These are phyloP conservation scores for Pampusana beccarii DNA, from an alignment of 2,113 vertebrate genomes.

Conservation along the genomic window DNA sequence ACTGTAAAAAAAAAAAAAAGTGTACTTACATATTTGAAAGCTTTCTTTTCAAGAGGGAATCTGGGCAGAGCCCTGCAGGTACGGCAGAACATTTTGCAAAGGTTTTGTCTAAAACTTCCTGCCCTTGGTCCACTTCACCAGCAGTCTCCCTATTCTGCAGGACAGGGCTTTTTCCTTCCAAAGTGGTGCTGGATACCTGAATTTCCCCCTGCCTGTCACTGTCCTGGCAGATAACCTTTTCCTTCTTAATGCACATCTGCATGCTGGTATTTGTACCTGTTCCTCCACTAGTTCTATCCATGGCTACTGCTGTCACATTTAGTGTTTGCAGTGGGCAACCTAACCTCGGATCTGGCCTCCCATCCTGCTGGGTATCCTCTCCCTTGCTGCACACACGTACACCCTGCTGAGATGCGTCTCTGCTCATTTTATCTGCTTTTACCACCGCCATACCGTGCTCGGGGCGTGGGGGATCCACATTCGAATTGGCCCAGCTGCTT, in stretches of 20 bases:
- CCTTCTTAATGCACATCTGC: neutral
- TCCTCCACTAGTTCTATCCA: neutral
- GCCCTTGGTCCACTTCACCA: neutral
- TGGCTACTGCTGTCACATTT: neutral
- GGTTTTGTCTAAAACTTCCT: conserved; percentile 77
- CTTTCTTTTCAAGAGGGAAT: conserved; percentile 59
- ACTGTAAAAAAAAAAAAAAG: neutral
- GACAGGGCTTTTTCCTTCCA: neutral
- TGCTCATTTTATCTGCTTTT: neutral
- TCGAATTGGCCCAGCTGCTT: neutral
- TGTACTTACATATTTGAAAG: conserved; percentile 80
- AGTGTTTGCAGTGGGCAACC: neutral
- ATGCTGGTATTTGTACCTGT: neutral
- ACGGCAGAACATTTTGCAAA: conserved; percentile 76
- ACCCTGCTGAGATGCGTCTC: neutral
- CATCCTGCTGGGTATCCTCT: neutral
- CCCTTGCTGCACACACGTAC: neutral
- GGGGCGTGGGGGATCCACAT: neutral
- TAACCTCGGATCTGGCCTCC: neutral
- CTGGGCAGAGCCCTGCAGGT: conserved; percentile 68
- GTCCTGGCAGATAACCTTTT: neutral
- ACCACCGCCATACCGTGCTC: neutral
- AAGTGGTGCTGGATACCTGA: neutral
- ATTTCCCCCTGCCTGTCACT: neutral
- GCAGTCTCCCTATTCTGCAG: neutral